A percentile compares a stretch with the other conserved stretches of the same genome.
Evolutionary conservation across 92 coral and sea anemone genomes (phyloP).

Genomic region (Palythoa caribaeorum): DNA sequence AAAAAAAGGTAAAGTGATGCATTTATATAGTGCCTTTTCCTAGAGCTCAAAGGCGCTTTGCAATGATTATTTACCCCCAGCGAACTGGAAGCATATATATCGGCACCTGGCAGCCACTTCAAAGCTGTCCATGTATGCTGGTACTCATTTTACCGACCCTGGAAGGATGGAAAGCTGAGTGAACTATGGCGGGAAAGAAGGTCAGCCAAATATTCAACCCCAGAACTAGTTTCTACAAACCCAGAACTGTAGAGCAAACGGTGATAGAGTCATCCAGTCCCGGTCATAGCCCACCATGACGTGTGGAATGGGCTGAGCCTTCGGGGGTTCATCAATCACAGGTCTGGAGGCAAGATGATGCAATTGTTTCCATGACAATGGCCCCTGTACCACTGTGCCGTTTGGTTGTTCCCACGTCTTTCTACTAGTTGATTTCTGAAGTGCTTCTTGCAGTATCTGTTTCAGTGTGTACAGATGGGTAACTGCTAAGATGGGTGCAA

Average conservation of each 20-base stretch:
- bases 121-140: no score
- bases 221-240: conserved; percentile 52
- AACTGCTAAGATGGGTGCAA: conserved; percentile 71
- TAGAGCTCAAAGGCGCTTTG: no score
- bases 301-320: conserved; percentile 88
- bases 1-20: no score
- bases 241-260: conserved; percentile 96
- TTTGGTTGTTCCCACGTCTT: conserved; percentile 99
- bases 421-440: conserved; percentile 94
- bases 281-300: conserved; percentile 92
- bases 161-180: no score
- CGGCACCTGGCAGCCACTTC: no score
- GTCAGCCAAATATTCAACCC: no score
- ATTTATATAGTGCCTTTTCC: no score
- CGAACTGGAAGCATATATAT: no score
- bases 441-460: conserved; percentile 90
- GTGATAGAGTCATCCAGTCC: conserved; percentile 96
- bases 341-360: conserved; percentile 89
- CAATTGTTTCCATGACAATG: conserved; percentile 96
- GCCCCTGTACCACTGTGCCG: conserved; percentile 96
- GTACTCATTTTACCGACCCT: no score
- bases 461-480: conserved; percentile 79
- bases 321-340: conserved; percentile 83
- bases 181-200: no score
- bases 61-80: no score